Percentiles rank a stretch among this genome's conserved stretches.
phyloP scores from a whole-genome alignment of 2,113 vertebrate species.

The Malurus cyaneus region DNA sequence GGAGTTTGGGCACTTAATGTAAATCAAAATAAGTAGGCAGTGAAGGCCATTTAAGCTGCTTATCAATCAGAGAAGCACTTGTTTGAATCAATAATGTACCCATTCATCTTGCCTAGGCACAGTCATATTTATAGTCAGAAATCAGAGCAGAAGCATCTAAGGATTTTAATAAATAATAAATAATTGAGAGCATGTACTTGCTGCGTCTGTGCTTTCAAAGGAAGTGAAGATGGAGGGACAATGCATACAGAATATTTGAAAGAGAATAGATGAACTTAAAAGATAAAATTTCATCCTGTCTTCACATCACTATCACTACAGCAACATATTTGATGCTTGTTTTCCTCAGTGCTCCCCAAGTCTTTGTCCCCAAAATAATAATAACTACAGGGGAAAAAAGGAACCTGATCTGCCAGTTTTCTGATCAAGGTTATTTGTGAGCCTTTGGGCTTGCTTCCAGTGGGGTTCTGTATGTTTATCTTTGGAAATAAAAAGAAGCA shows the following conservation, averaged over 20 bases:
- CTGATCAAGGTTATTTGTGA: not conserved
- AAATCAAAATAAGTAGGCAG: not conserved
- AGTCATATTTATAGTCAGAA: not conserved
- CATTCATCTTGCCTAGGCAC: not conserved
- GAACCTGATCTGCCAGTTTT: not conserved
- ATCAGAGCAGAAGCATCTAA: not conserved
- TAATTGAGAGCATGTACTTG: not conserved
- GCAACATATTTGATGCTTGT: not conserved
- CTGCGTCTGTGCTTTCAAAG: not conserved
- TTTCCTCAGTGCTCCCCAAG: not conserved
- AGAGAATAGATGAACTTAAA: not conserved
- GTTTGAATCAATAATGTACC: not conserved
- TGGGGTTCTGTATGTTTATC: not conserved
- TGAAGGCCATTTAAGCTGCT: not conserved
- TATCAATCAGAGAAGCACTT: not conserved
- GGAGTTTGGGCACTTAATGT: not conserved
- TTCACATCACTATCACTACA: not conserved
- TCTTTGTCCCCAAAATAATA: not conserved
- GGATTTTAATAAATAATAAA: conserved; percentile 31
- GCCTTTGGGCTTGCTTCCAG: not conserved
- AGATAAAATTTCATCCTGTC: not conserved
- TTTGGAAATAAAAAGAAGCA: not conserved
- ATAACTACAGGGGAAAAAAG: not conserved
- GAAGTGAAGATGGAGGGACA: not conserved
- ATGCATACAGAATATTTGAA: not conserved